Conservation (phyloP, 2,113 vertebrate genomes). For the Sinocyclocheilus grahami region DNA sequence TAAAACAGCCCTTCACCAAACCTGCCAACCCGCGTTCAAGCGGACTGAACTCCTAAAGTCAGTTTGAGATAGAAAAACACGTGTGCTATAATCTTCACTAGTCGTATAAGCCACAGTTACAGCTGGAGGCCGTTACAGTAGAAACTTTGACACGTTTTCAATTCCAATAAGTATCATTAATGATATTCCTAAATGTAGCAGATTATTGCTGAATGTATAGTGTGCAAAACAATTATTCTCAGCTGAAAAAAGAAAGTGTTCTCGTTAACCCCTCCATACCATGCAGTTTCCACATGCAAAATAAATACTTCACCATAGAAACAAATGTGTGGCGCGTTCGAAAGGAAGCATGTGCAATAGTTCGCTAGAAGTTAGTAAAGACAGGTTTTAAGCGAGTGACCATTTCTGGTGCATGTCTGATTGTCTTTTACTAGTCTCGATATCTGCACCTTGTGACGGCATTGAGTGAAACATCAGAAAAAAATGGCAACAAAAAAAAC, state of each 20-base stretch:
- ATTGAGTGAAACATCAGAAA: background rate
- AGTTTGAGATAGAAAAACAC: constrained; percentile 52
- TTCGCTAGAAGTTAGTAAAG: constrained; percentile 45
- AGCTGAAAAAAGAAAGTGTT: constrained; percentile 40
- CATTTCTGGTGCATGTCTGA: constrained; percentile 56
- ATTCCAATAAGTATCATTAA: constrained; percentile 54
- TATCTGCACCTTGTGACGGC: background rate
- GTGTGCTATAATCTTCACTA: constrained; percentile 46
- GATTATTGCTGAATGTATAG: constrained; percentile 75
- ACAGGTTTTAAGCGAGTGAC: constrained; percentile 44
- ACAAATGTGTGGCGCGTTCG: constrained; percentile 34
- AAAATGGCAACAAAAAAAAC: background rate
- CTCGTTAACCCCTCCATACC: constrained; percentile 47
- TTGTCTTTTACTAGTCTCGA: constrained; percentile 58
- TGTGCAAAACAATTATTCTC: constrained; percentile 72
- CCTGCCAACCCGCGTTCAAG: constrained; percentile 58
- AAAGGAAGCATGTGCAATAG: constrained; percentile 47
- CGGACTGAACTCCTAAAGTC: constrained; percentile 1
- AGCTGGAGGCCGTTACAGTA: constrained; percentile 59
- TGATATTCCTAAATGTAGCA: constrained; percentile 59
- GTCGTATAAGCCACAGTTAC: constrained; percentile 47
- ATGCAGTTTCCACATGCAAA: constrained; percentile 60
- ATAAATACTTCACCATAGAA: constrained; percentile 53
- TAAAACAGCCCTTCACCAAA: constrained; percentile 81
- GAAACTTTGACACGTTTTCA: constrained; percentile 64